Evolutionary conservation across 2,888 invertebrate genomes (phyloP), one percentile per base, ranked within the genome.

Genomic region (Rhaphigaster nebulosa): DNA sequence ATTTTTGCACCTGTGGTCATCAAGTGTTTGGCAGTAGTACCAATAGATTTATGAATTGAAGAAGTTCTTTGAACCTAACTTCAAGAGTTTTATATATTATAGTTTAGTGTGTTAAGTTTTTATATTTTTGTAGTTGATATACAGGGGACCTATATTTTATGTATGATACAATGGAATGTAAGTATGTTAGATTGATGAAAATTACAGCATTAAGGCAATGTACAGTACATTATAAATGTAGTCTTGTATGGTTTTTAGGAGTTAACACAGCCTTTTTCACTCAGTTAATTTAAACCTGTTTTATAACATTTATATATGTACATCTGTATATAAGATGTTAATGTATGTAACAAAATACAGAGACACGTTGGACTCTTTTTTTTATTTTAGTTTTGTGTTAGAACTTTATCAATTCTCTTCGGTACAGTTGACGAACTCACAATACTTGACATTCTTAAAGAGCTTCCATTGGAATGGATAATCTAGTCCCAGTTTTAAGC

Each of bases 381-480:
- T 60, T 54, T 60, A 3, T 45, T 45, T 84, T 38, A 60, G n/a
- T 65, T 88, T 41, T 56, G n/a, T 38, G 56, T 88, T 88, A 34
- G 29, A 38, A 38, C 56, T 29, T 88, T 56, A 41, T n/a, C 26
- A 45, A 84, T 84, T 50, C 3, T 45, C 84, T 88, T 88, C n/a
- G n/a, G 54, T 54, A 60, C 88, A 88, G 60, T 88, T 88, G 54
- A 56, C 88, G 34, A 60, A 60, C 60, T 60, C 88, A 38, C 89
- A 89, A 76, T 41, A 76, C 76, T 70, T 60, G 29, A 89, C 45
- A 50, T 65, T 38, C 70, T 89, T 89, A 29, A 88, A 60, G 89
- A 89, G 89, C 89, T 89, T 89, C 89, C 89, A 89, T 50, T 50
- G 76, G 89, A 89, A 70, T 89, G 89, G 76, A 88, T 70, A 89